A percentile compares a stretch with the other conserved stretches of the same genome.
Evolutionary conservation across 2,113 vertebrate species (phyloP).

Genomic region (Nematolebias whitei): DNA sequence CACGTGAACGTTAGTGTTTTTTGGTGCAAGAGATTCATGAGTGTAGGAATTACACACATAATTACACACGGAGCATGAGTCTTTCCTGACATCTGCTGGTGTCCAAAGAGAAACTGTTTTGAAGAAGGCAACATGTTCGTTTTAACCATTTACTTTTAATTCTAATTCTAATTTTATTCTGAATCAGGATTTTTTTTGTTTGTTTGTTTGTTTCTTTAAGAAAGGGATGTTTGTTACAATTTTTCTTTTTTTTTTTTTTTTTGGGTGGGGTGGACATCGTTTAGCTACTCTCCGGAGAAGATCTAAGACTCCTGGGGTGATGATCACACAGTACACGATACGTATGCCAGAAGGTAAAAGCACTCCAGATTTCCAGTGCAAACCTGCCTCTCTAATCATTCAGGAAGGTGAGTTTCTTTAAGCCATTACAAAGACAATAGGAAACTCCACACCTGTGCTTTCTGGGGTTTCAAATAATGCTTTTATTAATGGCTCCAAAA

Average conservation of each 20-base stretch:
- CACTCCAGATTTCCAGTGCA: conserved; percentile 83
- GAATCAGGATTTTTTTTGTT: neutral
- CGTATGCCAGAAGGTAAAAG: conserved; percentile 83
- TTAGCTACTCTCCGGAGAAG: conserved; percentile 73
- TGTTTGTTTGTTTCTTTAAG: too few relatives aligned
- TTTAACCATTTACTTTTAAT: too few relatives aligned
- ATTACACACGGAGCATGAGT: conserved; percentile 15
- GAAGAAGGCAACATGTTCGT: neutral
- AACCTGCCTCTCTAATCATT: conserved; percentile 77
- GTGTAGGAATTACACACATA: too few relatives aligned
- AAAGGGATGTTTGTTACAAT: neutral
- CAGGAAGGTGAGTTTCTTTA: conserved; percentile 79
- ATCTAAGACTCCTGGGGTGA: conserved; percentile 82
- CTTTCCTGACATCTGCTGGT: conserved; percentile 66
- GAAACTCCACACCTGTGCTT: neutral
- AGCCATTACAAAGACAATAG: neutral
- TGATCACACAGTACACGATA: conserved; percentile 78
- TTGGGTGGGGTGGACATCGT: too few relatives aligned
- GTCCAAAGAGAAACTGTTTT: neutral
- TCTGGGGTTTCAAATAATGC: neutral
- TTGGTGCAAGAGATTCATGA: too few relatives aligned
- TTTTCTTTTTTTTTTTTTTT: neutral
- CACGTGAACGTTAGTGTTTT: too few relatives aligned
- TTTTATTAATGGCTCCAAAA: neutral
- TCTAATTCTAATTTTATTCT: too few relatives aligned